These are phyloP conservation scores for Lutjanus erythropterus DNA, from an alignment of 2,113 vertebrate genomes.

Conservation along the genomic window DNA sequence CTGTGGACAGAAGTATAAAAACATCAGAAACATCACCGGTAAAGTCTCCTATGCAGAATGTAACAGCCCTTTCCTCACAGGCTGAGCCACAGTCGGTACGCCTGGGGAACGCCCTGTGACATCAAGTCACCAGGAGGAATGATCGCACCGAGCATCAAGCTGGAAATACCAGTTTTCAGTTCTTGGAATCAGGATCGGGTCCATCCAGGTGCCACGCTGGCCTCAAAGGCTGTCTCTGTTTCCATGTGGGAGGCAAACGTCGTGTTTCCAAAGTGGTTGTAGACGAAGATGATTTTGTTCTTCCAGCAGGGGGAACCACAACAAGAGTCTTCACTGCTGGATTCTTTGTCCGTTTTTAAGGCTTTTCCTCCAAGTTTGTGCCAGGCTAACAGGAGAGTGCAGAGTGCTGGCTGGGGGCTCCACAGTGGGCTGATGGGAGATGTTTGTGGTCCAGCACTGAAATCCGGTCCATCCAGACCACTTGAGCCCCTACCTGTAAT, in stretches of 20 bases:
- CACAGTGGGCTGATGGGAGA: constrained; percentile 66
- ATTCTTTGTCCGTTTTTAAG: constrained; percentile 12
- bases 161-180: constrained; percentile 8
- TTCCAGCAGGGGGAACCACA: constrained; percentile 25
- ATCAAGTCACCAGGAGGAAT: not conserved
- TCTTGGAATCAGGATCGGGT: constrained; percentile 6
- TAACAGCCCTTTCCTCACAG: constrained; percentile 2
- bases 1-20: constrained; percentile 37
- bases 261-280: constrained; percentile 60
- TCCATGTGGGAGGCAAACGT: constrained; percentile 2
- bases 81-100: constrained; percentile 24
- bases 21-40: constrained; percentile 5
- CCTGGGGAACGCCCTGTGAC: not conserved
- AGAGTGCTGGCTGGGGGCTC: constrained; percentile 44
- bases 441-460: constrained; percentile 75
- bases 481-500: constrained; percentile 51
- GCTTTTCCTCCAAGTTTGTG: constrained; percentile 33
- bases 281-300: constrained; percentile 23
- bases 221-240: not conserved
- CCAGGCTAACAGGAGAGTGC: constrained; percentile 44
- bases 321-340: not conserved
- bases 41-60: not conserved
- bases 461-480: constrained; percentile 61
- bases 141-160: not conserved
- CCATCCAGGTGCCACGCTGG: not conserved